Evolutionary conservation across 1,140 invertebrate species (phyloP).

Genomic region (Anthonomus grandis): DNA sequence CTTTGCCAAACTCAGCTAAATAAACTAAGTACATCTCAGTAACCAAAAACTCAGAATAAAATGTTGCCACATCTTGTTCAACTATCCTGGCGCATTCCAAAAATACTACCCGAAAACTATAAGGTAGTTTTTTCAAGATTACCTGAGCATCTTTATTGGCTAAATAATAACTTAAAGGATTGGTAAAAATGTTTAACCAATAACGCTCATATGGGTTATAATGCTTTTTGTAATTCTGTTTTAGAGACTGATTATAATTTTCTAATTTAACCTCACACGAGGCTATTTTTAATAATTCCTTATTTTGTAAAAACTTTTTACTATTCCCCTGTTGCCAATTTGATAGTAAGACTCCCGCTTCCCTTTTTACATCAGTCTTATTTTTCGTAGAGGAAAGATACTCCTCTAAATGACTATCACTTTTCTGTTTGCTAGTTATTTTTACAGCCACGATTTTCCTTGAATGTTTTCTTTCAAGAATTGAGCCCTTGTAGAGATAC

Average conservation of each 20-base stretch:
- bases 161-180: slow-evolving; percentile 16
- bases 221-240: neutral
- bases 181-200: slow-evolving; percentile 31
- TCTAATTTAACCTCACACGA: neutral
- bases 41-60: slow-evolving; percentile 33
- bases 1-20: too few relatives aligned
- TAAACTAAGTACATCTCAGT: slow-evolving; percentile 36
- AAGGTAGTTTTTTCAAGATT: slow-evolving; percentile 28
- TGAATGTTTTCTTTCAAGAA: neutral
- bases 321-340: slow-evolving; percentile 20
- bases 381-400: neutral
- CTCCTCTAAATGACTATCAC: slow-evolving; percentile 8
- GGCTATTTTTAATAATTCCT: neutral
- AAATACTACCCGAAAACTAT: slow-evolving; percentile 35
- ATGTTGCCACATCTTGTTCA: slow-evolving; percentile 34
- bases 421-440: neutral
- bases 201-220: slow-evolving; percentile 21
- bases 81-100: slow-evolving; percentile 36
- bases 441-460: slow-evolving; percentile 16
- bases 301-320: slow-evolving; percentile 12
- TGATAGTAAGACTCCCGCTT: slow-evolving; percentile 8
- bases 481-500: slow-evolving; percentile 5
- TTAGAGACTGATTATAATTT: neutral
- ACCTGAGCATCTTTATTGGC: slow-evolving; percentile 27
- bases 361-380: slow-evolving; percentile 1